Conservation (phyloP, 2,888 invertebrate genomes). For the Congeria kusceri region DNA sequence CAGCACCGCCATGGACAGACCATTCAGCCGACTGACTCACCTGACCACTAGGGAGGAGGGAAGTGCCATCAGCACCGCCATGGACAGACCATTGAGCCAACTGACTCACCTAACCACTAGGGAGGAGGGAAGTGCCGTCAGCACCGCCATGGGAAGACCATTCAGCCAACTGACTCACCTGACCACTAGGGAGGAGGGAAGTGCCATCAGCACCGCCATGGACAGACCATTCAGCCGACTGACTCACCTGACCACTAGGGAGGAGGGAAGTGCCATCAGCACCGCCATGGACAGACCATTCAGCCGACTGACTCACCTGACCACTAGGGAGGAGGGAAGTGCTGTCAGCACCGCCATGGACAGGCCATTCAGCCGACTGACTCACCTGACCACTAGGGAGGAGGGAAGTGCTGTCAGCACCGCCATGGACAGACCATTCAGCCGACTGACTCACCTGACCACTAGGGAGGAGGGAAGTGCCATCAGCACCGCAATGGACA, state of each 20-base stretch:
- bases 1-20: neutral
- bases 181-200: neutral
- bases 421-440: neutral
- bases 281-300: neutral
- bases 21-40: neutral
- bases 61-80: neutral
- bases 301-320: neutral
- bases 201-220: neutral
- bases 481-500: neutral
- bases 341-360: neutral
- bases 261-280: neutral
- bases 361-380: neutral
- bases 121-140: neutral
- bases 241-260: neutral
- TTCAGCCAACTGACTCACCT: neutral
- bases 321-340: neutral
- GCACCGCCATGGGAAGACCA: neutral
- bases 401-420: neutral
- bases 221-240: neutral
- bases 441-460: neutral
- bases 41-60: neutral
- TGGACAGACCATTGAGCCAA: neutral
- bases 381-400: neutral
- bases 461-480: neutral
- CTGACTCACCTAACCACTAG: neutral